Percentiles rank a stretch among this genome's conserved stretches.
Conservation (phyloP, 2,888 invertebrate genomes). For the Rugalucina vietnamica region DNA sequence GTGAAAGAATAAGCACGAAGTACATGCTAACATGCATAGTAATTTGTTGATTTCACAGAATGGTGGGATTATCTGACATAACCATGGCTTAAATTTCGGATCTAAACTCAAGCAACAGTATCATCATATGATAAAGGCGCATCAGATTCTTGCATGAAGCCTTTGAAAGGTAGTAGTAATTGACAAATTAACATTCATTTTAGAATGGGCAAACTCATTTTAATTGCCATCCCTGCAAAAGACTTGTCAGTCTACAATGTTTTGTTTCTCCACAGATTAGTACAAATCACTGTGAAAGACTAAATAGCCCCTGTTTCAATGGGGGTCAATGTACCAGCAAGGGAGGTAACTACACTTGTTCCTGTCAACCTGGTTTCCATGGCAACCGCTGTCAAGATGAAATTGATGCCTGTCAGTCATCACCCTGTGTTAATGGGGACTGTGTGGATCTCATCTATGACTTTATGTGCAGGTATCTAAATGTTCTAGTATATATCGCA, state of each 20-base stretch:
- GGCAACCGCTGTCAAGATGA: slow-evolving; percentile 94
- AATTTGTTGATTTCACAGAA: too few relatives aligned
- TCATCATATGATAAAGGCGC: too few relatives aligned
- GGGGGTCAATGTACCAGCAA: slow-evolving; percentile 67
- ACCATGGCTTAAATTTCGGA: too few relatives aligned
- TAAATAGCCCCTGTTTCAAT: slow-evolving; percentile 68
- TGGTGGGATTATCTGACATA: too few relatives aligned
- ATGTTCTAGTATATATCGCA: too few relatives aligned
- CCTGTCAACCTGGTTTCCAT: slow-evolving; percentile 51
- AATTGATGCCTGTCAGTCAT: slow-evolving; percentile 95
- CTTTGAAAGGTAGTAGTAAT: too few relatives aligned
- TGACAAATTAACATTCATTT: background rate
- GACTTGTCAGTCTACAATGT: too few relatives aligned
- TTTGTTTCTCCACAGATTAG: slow-evolving; percentile 36
- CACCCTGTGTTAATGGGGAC: slow-evolving; percentile 92
- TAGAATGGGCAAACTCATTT: background rate
- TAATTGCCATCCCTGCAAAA: too few relatives aligned
- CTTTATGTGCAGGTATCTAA: slow-evolving; percentile 70
- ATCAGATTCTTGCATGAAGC: too few relatives aligned
- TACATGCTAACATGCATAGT: too few relatives aligned
- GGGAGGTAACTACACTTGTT: slow-evolving; percentile 61
- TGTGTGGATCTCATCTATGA: slow-evolving; percentile 67
- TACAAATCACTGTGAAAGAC: slow-evolving; percentile 66
- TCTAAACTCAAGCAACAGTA: too few relatives aligned
- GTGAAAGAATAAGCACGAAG: too few relatives aligned